Base-by-base conservation (phyloP, 2,797 vertebrate species). In the Sparus aurata region DNA sequence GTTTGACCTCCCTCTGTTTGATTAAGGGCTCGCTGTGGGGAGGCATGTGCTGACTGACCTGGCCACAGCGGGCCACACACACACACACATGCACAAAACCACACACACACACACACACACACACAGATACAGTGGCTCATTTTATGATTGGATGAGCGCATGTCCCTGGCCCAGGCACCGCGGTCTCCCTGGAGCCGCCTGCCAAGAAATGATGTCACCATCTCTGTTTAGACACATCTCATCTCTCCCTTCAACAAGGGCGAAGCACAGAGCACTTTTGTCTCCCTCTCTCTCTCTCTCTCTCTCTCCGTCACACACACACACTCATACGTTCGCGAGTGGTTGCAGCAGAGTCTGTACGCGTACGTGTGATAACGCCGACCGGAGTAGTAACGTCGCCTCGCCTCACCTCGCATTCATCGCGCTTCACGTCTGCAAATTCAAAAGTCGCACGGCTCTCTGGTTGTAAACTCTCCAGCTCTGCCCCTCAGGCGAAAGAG, bases 171-270 rank as follows among this genome's bases (percentile, higher is more conserved):
- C 65, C 65, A 30, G 89, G 79, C 87, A 85, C 79, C 75, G 12
- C 67, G 47, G 79, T 87, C 73, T 87, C 91, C 89, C 87, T 79
- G 76, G 85, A 89, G 87, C 87, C 20, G 77, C 80, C 84, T 83
- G 91, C 89, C 88, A 88, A 89, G 89, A 85, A 87, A 80, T 94
- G 91, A 93, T 89, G 92, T 93, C 93, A 93, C 84, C 80, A 59
- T 88, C 80, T 80, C 89, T 89, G 89, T 87, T 88, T 85, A 82
- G 89, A 86, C 80, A 82, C 83, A 83, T 88, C 84, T 88, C 87
- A 77, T 89, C 83, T 85, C 86, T 90, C 55, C 69, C 76, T 79
- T 85, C 73, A 83, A 90, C 90, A 89, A 90, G 83, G 91, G 75
- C 84, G 55, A 43, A 65, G 74, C 81, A 86, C 80, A 80, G 57